Evolutionary conservation across 35 echinoderm and acorn worm genomes (phyloP).

Genomic region (Stichopus chloronotus): DNA sequence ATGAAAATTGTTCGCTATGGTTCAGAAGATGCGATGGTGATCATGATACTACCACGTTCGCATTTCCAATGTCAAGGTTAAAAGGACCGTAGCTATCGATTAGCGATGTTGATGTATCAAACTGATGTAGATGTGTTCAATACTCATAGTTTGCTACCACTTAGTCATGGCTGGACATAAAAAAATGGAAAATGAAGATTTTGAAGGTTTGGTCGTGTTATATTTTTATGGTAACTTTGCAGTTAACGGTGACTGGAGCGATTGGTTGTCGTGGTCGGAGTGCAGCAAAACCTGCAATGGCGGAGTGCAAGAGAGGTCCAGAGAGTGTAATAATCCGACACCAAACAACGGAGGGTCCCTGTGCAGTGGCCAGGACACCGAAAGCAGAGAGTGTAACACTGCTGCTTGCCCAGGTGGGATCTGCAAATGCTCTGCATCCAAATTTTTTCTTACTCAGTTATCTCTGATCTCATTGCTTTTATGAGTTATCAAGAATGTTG

Average conservation of each 20-base stretch:
- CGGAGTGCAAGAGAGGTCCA: conserved; percentile 31
- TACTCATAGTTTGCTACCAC: too few species aligned
- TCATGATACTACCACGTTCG: too few species aligned
- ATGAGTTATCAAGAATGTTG: too few species aligned
- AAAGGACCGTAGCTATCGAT: too few species aligned
- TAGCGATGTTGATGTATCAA: too few species aligned
- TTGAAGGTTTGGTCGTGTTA: neutral
- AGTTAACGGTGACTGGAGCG: conserved; percentile 76
- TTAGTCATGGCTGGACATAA: neutral
- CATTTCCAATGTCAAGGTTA: too few species aligned
- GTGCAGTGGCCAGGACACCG: conserved; percentile 28
- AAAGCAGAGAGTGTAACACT: conserved; percentile 38
- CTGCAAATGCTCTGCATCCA: too few species aligned
- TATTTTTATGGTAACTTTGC: neutral
- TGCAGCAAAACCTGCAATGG: conserved; percentile 72
- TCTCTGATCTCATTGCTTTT: too few species aligned
- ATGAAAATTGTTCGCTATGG: too few species aligned
- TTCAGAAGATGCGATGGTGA: too few species aligned
- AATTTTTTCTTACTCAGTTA: too few species aligned
- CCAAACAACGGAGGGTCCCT: conserved; percentile 66
- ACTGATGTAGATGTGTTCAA: too few species aligned
- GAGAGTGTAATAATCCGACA: conserved; percentile 70
- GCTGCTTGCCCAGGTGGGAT: conserved; percentile 36
- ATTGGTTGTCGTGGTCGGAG: conserved; percentile 64
- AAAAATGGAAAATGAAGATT: neutral